A percentile compares a stretch with the other conserved stretches of the same genome.
Evolutionary conservation across 1,140 invertebrate genomes (phyloP).

Genomic region (Hypothenemus hampei): DNA sequence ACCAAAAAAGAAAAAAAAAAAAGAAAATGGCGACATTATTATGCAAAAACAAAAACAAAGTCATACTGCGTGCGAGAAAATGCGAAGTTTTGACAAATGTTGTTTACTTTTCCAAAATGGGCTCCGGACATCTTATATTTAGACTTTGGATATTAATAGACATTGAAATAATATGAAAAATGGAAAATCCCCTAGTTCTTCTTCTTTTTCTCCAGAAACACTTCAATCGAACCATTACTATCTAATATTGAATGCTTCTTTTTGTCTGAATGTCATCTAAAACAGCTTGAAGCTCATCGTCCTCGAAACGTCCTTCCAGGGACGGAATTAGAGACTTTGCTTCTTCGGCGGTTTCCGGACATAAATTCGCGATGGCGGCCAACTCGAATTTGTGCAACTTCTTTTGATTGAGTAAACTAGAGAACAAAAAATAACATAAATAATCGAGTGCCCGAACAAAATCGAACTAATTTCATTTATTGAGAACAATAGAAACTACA

Average conservation of each 20-base stretch:
- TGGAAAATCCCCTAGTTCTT: background rate
- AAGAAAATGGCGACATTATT: too few species aligned
- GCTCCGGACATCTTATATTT: constrained; percentile 8
- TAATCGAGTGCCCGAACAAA: too few species aligned
- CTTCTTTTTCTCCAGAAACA: constrained; percentile 2
- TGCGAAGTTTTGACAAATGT: constrained; percentile 25
- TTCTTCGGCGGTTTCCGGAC: constrained; percentile 96
- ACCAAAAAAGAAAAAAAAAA: background rate
- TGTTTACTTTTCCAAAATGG: constrained; percentile 21
- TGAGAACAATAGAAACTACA: too few species aligned
- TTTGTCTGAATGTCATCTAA: constrained; percentile 98
- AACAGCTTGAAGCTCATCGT: constrained; percentile 90
- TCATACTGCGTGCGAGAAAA: background rate
- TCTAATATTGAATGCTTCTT: constrained; percentile 90
- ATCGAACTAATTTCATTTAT: too few species aligned
- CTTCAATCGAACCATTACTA: too few species aligned
- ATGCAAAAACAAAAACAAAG: background rate
- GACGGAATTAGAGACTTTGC: constrained; percentile 95
- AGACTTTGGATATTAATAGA: constrained; percentile 16
- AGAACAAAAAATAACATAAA: constrained; percentile 46
- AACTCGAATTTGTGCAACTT: constrained; percentile 99
- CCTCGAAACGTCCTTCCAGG: constrained; percentile 91
- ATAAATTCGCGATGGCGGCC: constrained; percentile 94
- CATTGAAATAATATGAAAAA: constrained; percentile 20
- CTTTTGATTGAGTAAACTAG: constrained; percentile 86